Base-by-base conservation (phyloP, 2,888 invertebrate species). In the Dichetophora obliterata region DNA sequence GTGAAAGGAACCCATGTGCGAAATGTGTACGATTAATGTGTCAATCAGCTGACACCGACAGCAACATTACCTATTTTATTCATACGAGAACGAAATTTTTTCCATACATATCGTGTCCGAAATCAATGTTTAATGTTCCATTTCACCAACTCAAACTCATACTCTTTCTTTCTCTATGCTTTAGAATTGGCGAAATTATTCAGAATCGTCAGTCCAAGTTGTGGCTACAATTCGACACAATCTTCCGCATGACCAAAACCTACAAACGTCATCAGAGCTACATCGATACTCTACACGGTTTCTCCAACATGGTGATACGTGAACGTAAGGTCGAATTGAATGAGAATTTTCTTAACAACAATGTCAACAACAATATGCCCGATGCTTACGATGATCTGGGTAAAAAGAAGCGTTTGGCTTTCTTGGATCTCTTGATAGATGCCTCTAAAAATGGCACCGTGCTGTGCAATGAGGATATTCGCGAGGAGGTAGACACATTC, bases 401-500 rank as follows among this genome's bases (percentile, higher is more conserved):
- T 78, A 90, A 88, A 68, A 91, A 90, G 83, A 91, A 90, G 81
- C 91, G 91, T 79, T 84, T 91, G 65, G 92, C 92, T 0, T 91
- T 92, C 88, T 86, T 92, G 31, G 92, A 92, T 86, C 86, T 92
- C 59, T 85, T 92, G 27, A 88, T 92, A 71, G 88, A 90, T 78
- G 92, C 92, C 27, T 91, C 92, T 81, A 90, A 90, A 71, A 86
- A 88, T 72, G 92, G 92, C 5, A 85, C 85, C 4, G 85, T 89
- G 5, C 80, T 90, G 5, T 85, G 87, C 0, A 88, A 89, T 72
- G 89, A 89, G 80, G 89, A 90, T 75, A 91, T 93, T 72, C 89
- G 91, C 76, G 92, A 92, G 85, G 92, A 93, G 87, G 92, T 93
- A 5, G 92, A 92, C 75, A 92, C 92, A 0, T 93, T 93, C 81